These are phyloP conservation scores for Periplaneta americana DNA, from an alignment of 1,140 invertebrate species.

Conservation along the genomic window DNA sequence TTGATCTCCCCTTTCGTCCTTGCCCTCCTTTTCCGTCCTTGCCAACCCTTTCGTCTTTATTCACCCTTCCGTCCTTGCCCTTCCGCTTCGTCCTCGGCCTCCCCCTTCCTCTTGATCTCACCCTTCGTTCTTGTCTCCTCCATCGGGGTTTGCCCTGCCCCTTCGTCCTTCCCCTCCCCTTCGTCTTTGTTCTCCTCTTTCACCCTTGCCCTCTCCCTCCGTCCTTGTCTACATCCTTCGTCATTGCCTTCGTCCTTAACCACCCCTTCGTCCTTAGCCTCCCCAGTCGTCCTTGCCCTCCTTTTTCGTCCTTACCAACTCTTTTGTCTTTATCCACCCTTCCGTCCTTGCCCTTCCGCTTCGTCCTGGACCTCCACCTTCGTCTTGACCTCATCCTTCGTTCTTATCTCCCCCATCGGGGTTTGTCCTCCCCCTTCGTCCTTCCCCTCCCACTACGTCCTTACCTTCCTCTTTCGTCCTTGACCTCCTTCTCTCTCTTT, in stretches of 20 bases:
- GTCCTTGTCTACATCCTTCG: neutral
- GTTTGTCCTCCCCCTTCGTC: too few relatives aligned
- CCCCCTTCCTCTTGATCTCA: neutral
- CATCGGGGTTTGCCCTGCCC: neutral
- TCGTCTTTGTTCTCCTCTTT: neutral
- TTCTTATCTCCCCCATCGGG: neutral
- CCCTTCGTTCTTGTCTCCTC: neutral
- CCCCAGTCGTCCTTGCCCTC: neutral
- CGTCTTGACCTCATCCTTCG: neutral
- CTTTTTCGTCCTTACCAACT: neutral
- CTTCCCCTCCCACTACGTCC: too few relatives aligned
- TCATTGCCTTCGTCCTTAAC: neutral
- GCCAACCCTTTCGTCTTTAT: too few relatives aligned
- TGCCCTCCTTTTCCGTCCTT: too few relatives aligned
- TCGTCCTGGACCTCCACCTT: neutral
- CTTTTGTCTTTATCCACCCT: neutral
- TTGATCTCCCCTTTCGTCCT: too few relatives aligned
- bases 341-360: neutral
- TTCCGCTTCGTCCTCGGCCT: neutral
- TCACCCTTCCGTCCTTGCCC: neutral
- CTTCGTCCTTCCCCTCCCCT: neutral
- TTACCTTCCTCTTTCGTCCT: neutral
- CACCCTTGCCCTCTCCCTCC: neutral
- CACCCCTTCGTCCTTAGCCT: neutral
- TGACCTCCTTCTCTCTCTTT: neutral